Evolutionary conservation across 2,888 invertebrate genomes (phyloP), one percentile per base, ranked within the genome.

Genomic region (Hololepta plana): DNA sequence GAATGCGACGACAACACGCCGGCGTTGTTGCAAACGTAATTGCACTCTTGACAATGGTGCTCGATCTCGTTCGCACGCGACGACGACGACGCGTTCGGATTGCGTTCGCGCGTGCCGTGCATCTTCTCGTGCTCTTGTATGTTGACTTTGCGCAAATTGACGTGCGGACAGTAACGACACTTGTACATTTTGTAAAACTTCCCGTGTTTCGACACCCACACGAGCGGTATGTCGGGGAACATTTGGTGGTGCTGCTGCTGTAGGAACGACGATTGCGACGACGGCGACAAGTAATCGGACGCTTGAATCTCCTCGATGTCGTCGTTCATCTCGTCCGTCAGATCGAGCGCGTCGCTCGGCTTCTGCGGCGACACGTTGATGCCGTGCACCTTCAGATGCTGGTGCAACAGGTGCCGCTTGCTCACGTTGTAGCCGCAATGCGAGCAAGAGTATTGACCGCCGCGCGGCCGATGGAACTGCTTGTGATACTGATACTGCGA

Each of bases 401-500:
- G 82, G 45, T 77, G 76, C n/a, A 87, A 60, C 19, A 84, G 60
- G 41, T 84, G 77, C 35, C 73, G 60, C 45, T 77, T 77, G 28
- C 74, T 76, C 5, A 82, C 82, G 43, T 80, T 80, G 46, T 82
- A 85, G 36, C 74, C 73, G 49, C 87, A 88, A 38, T 72, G 62
- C 12, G 67, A 67, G 46, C 88, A 88, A 49, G 79, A 79, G 52
- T 75, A 79, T n/a, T 71, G 71, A 1, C 74, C 72, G 22, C 70
- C 68, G 27, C 71, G 64, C 1, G 72, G 70, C 19, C 72, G 62
- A 46, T 88, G 88, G 47, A 85, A 76, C 44, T 84, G 82, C 44
- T 80, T 80, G 45, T 87, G 87, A 46, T 85, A 82, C 46, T 76
- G 67, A 51, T 72, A 82, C 50, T 85, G 84, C 13, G 80, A 80